Conservation (phyloP, 1,140 invertebrate genomes). For the Platyscapa corneri region DNA sequence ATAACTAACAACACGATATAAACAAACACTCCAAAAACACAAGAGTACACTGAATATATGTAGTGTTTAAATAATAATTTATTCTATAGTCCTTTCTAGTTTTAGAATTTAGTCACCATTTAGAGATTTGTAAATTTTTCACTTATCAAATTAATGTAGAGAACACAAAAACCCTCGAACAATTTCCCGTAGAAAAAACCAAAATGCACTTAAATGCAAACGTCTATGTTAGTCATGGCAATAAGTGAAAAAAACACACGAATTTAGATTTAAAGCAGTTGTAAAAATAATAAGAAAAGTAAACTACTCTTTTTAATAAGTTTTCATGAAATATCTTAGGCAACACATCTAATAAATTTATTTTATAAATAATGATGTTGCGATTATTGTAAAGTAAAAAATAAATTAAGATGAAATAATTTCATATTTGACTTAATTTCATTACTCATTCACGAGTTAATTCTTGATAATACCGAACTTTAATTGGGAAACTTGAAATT, state of each 20-base stretch:
- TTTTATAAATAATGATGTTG: not conserved
- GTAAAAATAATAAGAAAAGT: not conserved
- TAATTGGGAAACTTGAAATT: not conserved
- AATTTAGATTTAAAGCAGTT: not conserved
- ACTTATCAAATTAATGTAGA: conserved; percentile 26
- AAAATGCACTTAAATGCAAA: conserved; percentile 30
- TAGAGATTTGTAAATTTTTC: conserved; percentile 11
- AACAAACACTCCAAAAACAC: conserved; percentile 24
- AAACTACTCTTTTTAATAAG: not conserved
- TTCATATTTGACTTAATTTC: not conserved
- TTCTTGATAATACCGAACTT: not conserved
- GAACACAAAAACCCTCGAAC: conserved; percentile 25
- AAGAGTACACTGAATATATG: conserved; percentile 41
- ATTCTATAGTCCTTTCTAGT: conserved; percentile 20
- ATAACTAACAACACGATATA: conserved; percentile 30
- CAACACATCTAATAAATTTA: not conserved
- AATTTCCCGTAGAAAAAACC: conserved; percentile 37
- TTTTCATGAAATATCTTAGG: not conserved
- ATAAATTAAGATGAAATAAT: not conserved
- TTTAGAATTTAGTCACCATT: conserved; percentile 38
- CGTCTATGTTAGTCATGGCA: conserved; percentile 36
- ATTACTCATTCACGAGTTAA: not conserved
- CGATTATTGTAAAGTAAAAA: too few relatives aligned
- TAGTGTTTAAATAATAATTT: conserved; percentile 38
- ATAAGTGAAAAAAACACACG: conserved; percentile 35